phyloP scores from a whole-genome alignment of 1,140 invertebrate genomes.

The Drosophila kikkawai region DNA sequence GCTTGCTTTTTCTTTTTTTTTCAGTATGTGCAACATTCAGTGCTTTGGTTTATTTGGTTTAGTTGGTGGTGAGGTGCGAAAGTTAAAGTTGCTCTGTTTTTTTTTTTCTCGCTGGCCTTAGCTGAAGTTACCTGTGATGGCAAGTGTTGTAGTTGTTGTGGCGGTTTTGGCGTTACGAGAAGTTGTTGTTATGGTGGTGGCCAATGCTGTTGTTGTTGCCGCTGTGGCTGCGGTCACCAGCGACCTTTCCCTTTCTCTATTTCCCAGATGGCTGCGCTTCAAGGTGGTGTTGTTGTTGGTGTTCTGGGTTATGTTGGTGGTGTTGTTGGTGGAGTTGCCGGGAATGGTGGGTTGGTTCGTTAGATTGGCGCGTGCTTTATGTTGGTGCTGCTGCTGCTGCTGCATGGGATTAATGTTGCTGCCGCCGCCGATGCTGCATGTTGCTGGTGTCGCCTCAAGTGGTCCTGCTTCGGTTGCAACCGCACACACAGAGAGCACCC shows the following conservation, averaged over 20 bases:
- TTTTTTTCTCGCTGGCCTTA: not conserved
- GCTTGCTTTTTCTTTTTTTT: not conserved
- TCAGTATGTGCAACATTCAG: constrained; percentile 20
- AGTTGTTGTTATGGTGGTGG: constrained; percentile 81
- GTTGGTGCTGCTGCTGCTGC: constrained; percentile 52
- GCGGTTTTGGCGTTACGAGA: constrained; percentile 79
- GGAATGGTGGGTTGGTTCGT: constrained; percentile 73
- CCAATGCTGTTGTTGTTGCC: constrained; percentile 72
- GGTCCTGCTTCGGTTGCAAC: constrained; percentile 81
- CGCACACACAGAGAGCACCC: constrained; percentile 40
- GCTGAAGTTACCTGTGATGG: constrained; percentile 77
- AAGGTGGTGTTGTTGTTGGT: constrained; percentile 45
- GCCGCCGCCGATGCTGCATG: constrained; percentile 51
- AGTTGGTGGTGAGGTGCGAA: constrained; percentile 47
- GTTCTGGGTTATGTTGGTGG: constrained; percentile 34
- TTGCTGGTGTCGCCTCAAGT: constrained; percentile 75
- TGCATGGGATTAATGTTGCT: constrained; percentile 36
- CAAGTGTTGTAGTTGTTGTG: constrained; percentile 78
- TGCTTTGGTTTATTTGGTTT: not conserved
- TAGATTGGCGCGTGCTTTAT: constrained; percentile 70
- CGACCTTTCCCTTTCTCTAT: constrained; percentile 27
- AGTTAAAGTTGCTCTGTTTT: constrained; percentile 47
- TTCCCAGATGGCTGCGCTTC: constrained; percentile 51
- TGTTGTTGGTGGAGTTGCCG: constrained; percentile 29
- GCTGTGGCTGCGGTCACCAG: constrained; percentile 70